Conservation (phyloP, 2,113 vertebrate genomes). For the Peromyscus maniculatus region DNA sequence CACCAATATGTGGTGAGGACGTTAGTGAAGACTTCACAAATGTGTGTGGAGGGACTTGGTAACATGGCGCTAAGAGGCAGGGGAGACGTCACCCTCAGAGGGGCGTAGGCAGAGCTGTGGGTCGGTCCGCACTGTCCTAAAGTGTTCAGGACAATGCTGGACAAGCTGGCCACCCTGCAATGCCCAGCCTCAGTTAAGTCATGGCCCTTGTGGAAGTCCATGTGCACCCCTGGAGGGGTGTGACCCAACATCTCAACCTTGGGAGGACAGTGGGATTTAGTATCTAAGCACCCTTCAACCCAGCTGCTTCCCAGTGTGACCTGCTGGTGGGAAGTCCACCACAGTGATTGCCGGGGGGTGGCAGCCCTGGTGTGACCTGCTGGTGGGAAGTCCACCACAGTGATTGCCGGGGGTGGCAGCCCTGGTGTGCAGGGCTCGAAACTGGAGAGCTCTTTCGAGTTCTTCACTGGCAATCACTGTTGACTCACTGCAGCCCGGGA, state of each 20-base stretch:
- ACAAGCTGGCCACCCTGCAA: background rate
- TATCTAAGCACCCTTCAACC: background rate
- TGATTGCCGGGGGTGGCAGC: fast-evolving
- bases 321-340: background rate
- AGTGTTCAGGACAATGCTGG: background rate
- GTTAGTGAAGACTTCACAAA: background rate
- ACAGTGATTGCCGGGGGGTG: no score
- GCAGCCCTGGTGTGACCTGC: background rate
- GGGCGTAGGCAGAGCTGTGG: no score
- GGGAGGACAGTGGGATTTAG: no score
- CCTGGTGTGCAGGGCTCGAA: background rate
- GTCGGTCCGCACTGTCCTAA: background rate
- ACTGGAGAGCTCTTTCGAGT: background rate
- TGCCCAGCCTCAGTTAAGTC: background rate
- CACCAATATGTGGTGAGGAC: no score
- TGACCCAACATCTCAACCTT: background rate
- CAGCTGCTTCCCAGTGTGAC: background rate
- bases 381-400: fast-evolving
- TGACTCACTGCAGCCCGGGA: background rate
- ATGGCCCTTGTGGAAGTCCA: background rate
- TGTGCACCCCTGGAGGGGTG: background rate
- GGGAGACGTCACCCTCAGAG: background rate
- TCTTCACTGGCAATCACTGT: background rate
- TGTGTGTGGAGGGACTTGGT: background rate
- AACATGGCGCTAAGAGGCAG: background rate